Evolutionary conservation across 2,888 invertebrate species (phyloP), one percentile per base, ranked within the genome.

Genomic region (Apamea epomidion): DNA sequence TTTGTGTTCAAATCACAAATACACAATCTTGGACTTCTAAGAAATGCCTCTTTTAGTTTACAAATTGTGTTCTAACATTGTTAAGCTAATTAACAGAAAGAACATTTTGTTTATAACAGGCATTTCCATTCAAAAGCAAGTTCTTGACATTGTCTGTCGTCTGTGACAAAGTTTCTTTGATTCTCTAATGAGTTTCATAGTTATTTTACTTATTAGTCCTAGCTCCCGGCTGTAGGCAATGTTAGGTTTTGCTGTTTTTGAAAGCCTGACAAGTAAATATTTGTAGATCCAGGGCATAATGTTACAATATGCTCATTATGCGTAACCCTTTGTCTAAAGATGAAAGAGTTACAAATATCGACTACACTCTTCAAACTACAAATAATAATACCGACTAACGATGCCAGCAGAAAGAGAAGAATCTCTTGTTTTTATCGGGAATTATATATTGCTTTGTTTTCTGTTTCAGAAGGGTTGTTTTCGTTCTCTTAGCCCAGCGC

Each of bases 121-220:
- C 65, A 54, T 81, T 73, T 74, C 25, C 6, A 72, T 85, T 68
- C 32, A 82, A 82, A 84, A 65, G 73, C 65, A 78, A 78, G 71
- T 75, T 75, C n/a, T 73, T 18, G 25, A 73, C 73, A 37, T 74
- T 75, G 62, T 76, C 60, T 69, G 74, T 84, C 58, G 70, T 72
- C 62, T 77, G 48, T 60, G 69, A 62, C 48, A 60, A 78, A 58
- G 64, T 77, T 84, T 85, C 68, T 81, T 77, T 85, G 81, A 75
- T 58, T 84, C 71, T 58, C 74, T 84, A 81, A 84, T 81, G 84
- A 77, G 85, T 81, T 84, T 84, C 37, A 76, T 74, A 64, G 74
- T 84, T 60, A 81, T 74, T 74, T 77, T 71, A 76, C 70, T 74
- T 76, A 62, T 84, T 71, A 76, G 70, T 68, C 3, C 18, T 71